Percentiles rank a stretch among this genome's conserved stretches.
These are phyloP conservation scores for Parasteatoda tepidariorum DNA, from an alignment of 1,140 invertebrate species.

Conservation along the genomic window DNA sequence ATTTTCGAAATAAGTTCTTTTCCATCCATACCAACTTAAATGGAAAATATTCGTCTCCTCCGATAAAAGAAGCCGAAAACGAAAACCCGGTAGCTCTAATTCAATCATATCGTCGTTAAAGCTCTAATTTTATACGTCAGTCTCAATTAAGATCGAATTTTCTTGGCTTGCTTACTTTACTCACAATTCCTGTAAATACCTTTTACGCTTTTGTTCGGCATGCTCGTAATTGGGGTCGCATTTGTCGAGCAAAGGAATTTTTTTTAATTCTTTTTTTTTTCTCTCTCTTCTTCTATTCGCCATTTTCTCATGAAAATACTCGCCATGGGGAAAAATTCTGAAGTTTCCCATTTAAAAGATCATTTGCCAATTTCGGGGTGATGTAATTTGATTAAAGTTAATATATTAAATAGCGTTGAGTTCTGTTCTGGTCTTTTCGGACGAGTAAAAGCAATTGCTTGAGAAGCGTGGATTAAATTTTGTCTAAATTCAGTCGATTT, in stretches of 20 bases:
- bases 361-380: too few species aligned
- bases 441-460: too few species aligned
- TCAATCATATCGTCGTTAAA: conserved; percentile 50
- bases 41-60: neutral
- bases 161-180: conserved; percentile 1
- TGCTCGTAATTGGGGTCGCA: conserved; percentile 20
- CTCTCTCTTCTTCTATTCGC: neutral
- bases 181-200: conserved; percentile 28
- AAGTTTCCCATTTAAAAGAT: too few species aligned
- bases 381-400: too few species aligned
- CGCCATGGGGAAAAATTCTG: too few species aligned
- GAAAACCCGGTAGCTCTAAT: conserved; percentile 26
- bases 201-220: conserved; percentile 24
- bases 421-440: too few species aligned
- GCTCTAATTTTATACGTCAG: conserved; percentile 48
- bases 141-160: conserved; percentile 45
- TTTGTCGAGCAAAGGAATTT: neutral
- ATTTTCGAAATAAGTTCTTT: conserved; percentile 3
- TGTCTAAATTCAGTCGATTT: too few species aligned
- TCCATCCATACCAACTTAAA: neutral
- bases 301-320: too few species aligned
- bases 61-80: neutral
- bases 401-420: too few species aligned
- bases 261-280: neutral
- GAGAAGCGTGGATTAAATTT: too few species aligned